Evolutionary conservation across 92 coral and sea anemone species (phyloP).

Genomic region (Paragorgia papillata): DNA sequence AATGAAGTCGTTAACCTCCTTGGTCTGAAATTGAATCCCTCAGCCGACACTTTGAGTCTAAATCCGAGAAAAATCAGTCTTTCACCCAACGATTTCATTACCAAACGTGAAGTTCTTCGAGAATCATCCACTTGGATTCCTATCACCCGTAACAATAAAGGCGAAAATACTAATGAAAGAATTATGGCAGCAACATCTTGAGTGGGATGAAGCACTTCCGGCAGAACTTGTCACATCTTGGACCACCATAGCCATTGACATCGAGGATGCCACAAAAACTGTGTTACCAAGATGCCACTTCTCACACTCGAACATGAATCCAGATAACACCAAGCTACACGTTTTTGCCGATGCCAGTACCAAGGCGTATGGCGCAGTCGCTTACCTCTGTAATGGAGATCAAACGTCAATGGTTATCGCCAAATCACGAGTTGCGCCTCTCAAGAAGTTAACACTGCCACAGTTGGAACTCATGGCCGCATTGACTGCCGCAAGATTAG

Average conservation of each 20-base stretch:
- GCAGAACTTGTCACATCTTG: not conserved
- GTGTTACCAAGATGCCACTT: too few relatives aligned
- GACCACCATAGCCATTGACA: not conserved
- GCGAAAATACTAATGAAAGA: conserved; percentile 27
- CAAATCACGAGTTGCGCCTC: too few relatives aligned
- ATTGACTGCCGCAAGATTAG: too few relatives aligned
- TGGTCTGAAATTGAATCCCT: conserved; percentile 25
- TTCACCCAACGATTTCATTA: not conserved
- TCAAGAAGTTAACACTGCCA: too few relatives aligned
- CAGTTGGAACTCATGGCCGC: too few relatives aligned
- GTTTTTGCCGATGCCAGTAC: too few relatives aligned
- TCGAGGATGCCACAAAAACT: too few relatives aligned
- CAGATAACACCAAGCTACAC: not conserved
- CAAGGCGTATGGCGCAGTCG: not conserved
- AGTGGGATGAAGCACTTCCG: conserved; percentile 56
- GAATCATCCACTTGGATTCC: conserved; percentile 16
- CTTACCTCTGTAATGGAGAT: too few relatives aligned
- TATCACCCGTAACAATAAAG: not conserved
- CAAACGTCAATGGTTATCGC: too few relatives aligned
- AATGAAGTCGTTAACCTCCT: conserved; percentile 24
- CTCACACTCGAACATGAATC: too few relatives aligned
- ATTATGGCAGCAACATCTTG: conserved; percentile 29
- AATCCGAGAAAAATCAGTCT: not conserved
- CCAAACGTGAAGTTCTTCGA: conserved; percentile 50
- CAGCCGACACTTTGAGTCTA: conserved; percentile 34